Evolutionary conservation across 2,888 invertebrate species (phyloP).

Genomic region (Coelogynopora nodosa): DNA sequence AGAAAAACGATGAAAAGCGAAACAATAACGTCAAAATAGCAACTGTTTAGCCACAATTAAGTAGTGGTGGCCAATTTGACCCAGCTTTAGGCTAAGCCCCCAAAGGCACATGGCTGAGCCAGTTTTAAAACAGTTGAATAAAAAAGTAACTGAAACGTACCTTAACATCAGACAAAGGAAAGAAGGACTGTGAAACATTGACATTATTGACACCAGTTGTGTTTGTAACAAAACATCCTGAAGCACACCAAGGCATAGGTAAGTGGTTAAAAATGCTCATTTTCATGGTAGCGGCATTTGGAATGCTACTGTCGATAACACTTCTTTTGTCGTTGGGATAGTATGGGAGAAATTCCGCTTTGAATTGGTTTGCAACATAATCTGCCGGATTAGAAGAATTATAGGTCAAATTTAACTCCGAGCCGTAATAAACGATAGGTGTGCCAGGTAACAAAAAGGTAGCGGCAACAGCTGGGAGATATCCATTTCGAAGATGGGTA

Average conservation of each 20-base stretch:
- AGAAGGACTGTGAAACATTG: not conserved
- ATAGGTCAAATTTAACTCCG: constrained; percentile 7
- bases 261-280: not conserved
- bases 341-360: not conserved
- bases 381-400: not conserved
- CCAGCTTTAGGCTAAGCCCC: no score
- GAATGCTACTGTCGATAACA: not conserved
- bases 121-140: not conserved
- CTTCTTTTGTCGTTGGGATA: not conserved
- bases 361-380: not conserved
- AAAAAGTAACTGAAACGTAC: not conserved
- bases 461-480: not conserved
- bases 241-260: not conserved
- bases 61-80: no score
- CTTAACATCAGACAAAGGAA: not conserved
- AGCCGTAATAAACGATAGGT: not conserved
- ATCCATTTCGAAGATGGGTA: not conserved
- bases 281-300: not conserved
- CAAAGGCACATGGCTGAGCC: no score
- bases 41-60: no score
- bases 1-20: not conserved
- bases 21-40: no score
- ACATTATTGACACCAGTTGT: not conserved
- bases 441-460: not conserved
- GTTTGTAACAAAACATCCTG: not conserved